These are phyloP conservation scores for Lytechinus pictus DNA, from an alignment of 35 echinoderm and acorn worm genomes.

Conservation along the genomic window DNA sequence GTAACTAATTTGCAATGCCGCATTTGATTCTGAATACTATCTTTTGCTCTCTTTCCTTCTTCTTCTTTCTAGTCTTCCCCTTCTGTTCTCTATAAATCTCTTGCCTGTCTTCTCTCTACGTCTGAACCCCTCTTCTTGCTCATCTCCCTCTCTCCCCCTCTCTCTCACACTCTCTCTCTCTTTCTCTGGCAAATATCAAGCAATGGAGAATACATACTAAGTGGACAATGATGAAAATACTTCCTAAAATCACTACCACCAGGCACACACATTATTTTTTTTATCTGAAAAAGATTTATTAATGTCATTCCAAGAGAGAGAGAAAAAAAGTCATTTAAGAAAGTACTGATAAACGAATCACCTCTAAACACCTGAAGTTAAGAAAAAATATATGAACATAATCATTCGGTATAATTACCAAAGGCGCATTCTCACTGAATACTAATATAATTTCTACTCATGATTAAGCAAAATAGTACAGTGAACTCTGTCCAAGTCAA, in stretches of 20 bases:
- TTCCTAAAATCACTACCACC: background rate
- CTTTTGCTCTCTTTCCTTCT: no score
- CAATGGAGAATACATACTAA: background rate
- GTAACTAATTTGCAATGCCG: no score
- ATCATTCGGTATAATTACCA: background rate
- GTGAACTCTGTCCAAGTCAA: no score
- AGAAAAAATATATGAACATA: background rate
- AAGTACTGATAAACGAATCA: background rate
- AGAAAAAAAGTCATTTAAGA: background rate
- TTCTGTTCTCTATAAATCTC: no score
- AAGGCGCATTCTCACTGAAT: background rate
- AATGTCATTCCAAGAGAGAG: background rate
- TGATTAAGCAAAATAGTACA: background rate
- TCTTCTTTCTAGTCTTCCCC: no score
- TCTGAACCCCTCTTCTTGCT: background rate
- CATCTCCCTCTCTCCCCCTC: no score
- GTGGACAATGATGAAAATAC: background rate
- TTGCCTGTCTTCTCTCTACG: no score
- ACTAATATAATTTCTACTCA: background rate
- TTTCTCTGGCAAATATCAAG: background rate
- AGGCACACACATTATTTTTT: background rate
- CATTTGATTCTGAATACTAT: no score
- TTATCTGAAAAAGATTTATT: background rate
- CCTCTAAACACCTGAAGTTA: background rate
- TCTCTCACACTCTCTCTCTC: background rate